A percentile compares a stretch with the other conserved stretches of the same genome.
These are phyloP conservation scores for Arvicanthis niloticus DNA, from an alignment of 2,113 vertebrate genomes.

Conservation along the genomic window DNA sequence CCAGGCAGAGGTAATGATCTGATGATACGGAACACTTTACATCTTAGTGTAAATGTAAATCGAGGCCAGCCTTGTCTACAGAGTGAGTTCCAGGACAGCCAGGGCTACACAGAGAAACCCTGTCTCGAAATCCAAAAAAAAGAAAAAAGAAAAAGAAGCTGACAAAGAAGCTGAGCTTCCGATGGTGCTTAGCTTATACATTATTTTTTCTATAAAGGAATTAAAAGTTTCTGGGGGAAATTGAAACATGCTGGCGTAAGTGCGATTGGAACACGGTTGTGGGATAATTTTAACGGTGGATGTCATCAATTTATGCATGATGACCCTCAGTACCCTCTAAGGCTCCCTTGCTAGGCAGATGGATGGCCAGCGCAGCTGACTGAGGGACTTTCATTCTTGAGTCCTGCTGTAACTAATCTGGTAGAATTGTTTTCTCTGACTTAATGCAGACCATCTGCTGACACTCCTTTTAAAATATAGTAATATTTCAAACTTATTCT, in stretches of 20 bases:
- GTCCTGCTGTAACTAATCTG: background rate
- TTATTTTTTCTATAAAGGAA: background rate
- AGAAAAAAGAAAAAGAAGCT: too few relatives aligned
- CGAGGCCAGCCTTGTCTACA: too few relatives aligned
- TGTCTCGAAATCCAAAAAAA: too few relatives aligned
- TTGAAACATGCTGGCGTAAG: conserved; percentile 56
- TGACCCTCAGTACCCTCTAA: background rate
- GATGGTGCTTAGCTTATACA: background rate
- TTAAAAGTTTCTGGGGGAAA: conserved; percentile 31
- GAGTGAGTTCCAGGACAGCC: too few relatives aligned
- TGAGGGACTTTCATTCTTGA: background rate
- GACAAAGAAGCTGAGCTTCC: conserved; percentile 11
- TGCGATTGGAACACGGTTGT: background rate
- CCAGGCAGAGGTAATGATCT: background rate
- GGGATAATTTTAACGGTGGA: background rate
- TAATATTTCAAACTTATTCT: background rate
- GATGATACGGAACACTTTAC: background rate
- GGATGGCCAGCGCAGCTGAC: background rate
- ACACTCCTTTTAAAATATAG: background rate
- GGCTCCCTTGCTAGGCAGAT: background rate
- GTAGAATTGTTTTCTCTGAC: background rate
- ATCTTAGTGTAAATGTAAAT: background rate
- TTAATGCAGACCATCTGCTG: conserved; percentile 12
- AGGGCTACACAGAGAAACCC: too few relatives aligned
- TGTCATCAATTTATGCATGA: background rate